These are phyloP conservation scores for Salvelinus sp. DNA, from an alignment of 2,113 vertebrate genomes.

Conservation along the genomic window DNA sequence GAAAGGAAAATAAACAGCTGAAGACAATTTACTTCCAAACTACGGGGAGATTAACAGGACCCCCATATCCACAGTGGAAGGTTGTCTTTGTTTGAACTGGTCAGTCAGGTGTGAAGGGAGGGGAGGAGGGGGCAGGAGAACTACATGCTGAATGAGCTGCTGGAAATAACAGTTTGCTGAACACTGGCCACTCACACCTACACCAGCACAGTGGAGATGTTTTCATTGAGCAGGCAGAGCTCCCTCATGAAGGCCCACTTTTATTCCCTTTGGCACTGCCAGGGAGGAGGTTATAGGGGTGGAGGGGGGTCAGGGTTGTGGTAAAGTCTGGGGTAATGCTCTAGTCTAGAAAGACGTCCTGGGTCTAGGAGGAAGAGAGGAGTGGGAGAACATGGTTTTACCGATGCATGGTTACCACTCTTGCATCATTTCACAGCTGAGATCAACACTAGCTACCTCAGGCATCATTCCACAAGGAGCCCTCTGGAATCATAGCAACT, in stretches of 20 bases:
- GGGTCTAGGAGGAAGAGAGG: too few relatives aligned
- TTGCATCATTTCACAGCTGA: too few relatives aligned
- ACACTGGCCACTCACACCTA: background rate
- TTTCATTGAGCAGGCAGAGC: too few relatives aligned
- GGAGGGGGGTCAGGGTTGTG: too few relatives aligned
- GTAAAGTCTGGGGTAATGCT: background rate
- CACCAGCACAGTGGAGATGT: background rate
- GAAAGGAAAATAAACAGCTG: constrained; percentile 29
- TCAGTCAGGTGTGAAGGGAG: constrained; percentile 10
- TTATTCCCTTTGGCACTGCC: background rate
- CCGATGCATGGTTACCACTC: too few relatives aligned
- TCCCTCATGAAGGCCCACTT: background rate
- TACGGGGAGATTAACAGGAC: constrained; percentile 18
- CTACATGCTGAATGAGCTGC: background rate
- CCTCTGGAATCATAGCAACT: too few relatives aligned
- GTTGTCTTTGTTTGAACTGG: constrained; percentile 22
- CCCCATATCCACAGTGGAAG: background rate
- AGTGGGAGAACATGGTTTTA: too few relatives aligned
- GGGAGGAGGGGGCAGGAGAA: background rate
- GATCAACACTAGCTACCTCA: too few relatives aligned
- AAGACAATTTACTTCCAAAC: constrained; percentile 21
- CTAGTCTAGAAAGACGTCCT: background rate
- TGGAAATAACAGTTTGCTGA: background rate
- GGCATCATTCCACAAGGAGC: too few relatives aligned
- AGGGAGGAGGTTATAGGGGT: background rate